Evolutionary conservation across 1,140 invertebrate genomes (phyloP), one percentile per base, ranked within the genome.

Genomic region (Plutomurus gul): DNA sequence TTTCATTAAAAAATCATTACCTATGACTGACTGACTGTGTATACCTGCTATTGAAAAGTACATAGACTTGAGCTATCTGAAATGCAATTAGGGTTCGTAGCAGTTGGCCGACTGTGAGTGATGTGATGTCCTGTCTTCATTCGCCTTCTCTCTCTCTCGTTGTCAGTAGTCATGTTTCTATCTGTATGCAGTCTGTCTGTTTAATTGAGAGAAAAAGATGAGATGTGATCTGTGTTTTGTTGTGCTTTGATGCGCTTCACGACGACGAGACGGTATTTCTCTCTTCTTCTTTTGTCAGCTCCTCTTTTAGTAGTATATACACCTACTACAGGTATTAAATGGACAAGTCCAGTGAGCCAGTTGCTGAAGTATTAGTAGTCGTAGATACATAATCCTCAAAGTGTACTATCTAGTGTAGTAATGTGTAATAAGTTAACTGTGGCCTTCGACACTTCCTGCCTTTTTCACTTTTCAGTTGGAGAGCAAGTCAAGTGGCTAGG

Each of bases 401-500:
- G 20, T 51, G 47, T 51, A n/a, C n/a, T n/a, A 51, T 51, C 25
- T 65, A 65, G 25, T 33, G 22, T 36, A n/a, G 56, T 43, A 39
- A 13, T 39, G 13, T 5, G 37, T 60, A 65, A 65, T 65, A 65
- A 65, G 56, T 65, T 65, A 65, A 65, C 25, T 65, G 56, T 65
- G 56, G 56, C 56, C 56, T 65, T 65, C 56, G 56, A 65, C 56
- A 65, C 56, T 65, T 65, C 56, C 56, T 65, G 56, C 56, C 56
- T 65, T 65, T 65, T 27, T 65, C 56, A 65, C 56, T 65, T 65
- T 22, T 65, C 27, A 65, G 25, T 30, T 33, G 30, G n/a, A 22
- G 47, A 65, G 56, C 56, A 33, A 65, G 56, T 65, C 27, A 65
- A 65, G 30, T 65, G 30, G 56, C 56, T 65, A n/a, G 56, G 30